Evolutionary conservation across 1,140 invertebrate species (phyloP).

Genomic region (Hyles euphorbiae): DNA sequence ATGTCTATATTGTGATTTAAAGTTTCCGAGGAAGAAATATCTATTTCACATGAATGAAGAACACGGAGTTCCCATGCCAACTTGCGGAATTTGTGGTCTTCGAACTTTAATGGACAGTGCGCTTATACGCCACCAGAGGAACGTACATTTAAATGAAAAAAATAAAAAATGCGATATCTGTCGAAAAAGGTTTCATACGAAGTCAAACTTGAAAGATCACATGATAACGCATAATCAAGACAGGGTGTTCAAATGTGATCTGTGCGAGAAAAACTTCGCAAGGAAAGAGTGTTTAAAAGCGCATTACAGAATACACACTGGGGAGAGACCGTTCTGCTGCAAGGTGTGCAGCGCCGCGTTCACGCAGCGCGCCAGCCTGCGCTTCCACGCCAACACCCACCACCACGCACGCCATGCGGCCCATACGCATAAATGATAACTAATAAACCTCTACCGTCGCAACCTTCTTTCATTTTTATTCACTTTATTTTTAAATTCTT

Average conservation of each 20-base stretch:
- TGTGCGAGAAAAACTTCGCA: conserved; percentile 21
- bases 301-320: conserved; percentile 22
- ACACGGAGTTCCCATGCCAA: conserved; percentile 21
- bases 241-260: conserved; percentile 20
- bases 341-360: conserved; percentile 12
- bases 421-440: no score
- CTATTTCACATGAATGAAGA: conserved; percentile 22
- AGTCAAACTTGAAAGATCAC: conserved; percentile 21
- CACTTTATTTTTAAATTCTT: no score
- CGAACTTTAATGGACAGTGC: conserved; percentile 16
- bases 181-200: conserved; percentile 17
- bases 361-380: conserved; percentile 20
- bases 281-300: conserved; percentile 13
- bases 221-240: conserved; percentile 23
- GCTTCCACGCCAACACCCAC: conserved; percentile 20
- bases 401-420: conserved; percentile 8
- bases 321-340: conserved; percentile 18
- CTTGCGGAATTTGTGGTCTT: conserved; percentile 22
- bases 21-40: conserved; percentile 14
- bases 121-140: conserved; percentile 78
- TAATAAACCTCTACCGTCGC: no score
- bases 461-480: no score
- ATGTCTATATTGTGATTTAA: conserved; percentile 16
- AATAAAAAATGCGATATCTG: conserved; percentile 84
- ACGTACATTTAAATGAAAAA: conserved; percentile 84